Base-by-base conservation (phyloP, 2,113 vertebrate species). In the Mastomys coucha region DNA sequence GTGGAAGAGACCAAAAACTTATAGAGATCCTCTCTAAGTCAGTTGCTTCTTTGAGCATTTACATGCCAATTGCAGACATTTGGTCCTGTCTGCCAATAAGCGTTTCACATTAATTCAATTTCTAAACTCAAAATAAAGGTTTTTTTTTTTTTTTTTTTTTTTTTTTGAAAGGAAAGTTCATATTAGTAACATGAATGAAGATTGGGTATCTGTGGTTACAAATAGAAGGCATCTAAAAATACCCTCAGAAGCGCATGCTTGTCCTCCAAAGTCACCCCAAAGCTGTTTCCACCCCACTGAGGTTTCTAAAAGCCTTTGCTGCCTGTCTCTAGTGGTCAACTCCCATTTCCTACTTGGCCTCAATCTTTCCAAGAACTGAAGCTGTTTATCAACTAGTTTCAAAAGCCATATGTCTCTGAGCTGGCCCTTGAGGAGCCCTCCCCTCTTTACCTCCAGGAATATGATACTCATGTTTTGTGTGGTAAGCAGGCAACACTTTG, bases 271-370 rank as follows among this genome's bases (percentile, higher is more conserved):
- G 9, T 85, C 45, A 88, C 89, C 31, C 56, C 16, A 60, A 85
- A 60, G 6, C 84, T 70, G 36, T 92, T 89, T 88, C 26, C 7
- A 87, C 26, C 11, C 31, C 22, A 20, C 1, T 73, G 24, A 89
- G 65, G 93, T 72, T 77, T 96, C n/a, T 56, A 94, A 75, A 86
- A n/a, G 7, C n/a, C 56, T 89, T 91, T 88, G 58, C 88, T 92
- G 91, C 81, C 33, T 95, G n/a, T 63, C 36, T 85, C 67, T 26
- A 39, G 72, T 72, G 17, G 42, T 87, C 73, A 90, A 24, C 49
- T 17, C 33, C 45, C 1, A 36, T 91, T 72, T 95, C 84, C 87
- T 26, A 95, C 1, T 2, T 77, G 72, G 60, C 72, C 22, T 12
- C 45, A 72, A 20, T 91, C 53, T 31, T 94, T 93, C 72, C n/a